phyloP scores from a whole-genome alignment of 2,888 invertebrate species.

The Coleophora flavipennella region DNA sequence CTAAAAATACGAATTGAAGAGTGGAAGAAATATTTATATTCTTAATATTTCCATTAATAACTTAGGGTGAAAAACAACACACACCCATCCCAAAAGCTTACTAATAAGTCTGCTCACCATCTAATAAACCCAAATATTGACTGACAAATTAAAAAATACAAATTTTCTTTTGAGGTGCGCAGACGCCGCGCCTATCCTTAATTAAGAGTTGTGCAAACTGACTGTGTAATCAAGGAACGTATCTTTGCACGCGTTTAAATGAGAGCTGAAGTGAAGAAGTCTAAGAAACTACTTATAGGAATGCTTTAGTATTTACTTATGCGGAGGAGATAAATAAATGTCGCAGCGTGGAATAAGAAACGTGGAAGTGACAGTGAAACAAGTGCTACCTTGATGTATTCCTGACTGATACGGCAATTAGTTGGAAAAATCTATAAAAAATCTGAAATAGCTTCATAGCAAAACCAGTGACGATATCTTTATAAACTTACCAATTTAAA shows the following conservation, averaged over 20 bases:
- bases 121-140: constrained; percentile 67
- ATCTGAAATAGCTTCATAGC: no score
- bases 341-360: constrained; percentile 18
- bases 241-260: constrained; percentile 59
- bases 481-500: no score
- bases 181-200: constrained; percentile 50
- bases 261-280: constrained; percentile 65
- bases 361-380: constrained; percentile 17
- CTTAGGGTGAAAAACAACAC: no score
- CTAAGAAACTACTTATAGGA: constrained; percentile 52
- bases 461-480: no score
- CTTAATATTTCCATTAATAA: no score
- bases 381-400: no score
- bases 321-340: constrained; percentile 38
- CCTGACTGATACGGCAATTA: no score
- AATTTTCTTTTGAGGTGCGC: constrained; percentile 58
- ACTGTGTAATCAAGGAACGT: constrained; percentile 55
- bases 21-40: no score
- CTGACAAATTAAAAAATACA: constrained; percentile 62
- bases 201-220: constrained; percentile 58
- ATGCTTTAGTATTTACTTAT: constrained; percentile 41
- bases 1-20: no score
- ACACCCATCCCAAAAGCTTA: constrained; percentile 7
- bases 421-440: no score
- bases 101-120: constrained; percentile 35